Evolutionary conservation across 2,797 vertebrate species (phyloP).

Genomic region (Tragopan temminckii): DNA sequence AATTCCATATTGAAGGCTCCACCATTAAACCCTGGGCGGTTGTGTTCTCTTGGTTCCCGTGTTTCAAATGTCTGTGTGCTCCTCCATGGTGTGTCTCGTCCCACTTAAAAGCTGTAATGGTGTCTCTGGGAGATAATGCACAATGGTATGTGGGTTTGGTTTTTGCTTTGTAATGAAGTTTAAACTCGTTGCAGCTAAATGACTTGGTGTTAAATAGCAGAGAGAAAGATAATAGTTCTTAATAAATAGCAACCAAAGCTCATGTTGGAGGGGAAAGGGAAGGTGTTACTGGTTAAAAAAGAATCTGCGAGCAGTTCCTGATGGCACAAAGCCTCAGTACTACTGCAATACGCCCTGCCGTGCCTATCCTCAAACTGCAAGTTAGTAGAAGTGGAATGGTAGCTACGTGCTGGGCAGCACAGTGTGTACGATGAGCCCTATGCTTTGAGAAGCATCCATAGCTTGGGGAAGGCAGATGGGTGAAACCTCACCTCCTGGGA

Average conservation of each 20-base stretch:
- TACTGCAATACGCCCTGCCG: background rate
- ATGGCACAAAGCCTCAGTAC: background rate
- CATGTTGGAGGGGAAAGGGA: background rate
- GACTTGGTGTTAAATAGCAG: background rate
- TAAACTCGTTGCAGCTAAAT: background rate
- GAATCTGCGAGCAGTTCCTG: background rate
- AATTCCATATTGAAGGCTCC: slow-evolving; percentile 33
- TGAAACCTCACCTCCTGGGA: background rate
- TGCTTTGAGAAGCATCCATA: background rate
- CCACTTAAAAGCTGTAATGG: slow-evolving; percentile 5
- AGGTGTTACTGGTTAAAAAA: slow-evolving; percentile 1
- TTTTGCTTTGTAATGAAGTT: slow-evolving; percentile 7
- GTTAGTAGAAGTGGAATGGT: background rate
- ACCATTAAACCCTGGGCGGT: background rate
- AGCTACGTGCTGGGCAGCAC: background rate
- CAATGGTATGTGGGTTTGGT: background rate
- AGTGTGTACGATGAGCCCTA: background rate
- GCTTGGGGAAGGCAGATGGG: background rate
- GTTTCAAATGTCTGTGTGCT: background rate
- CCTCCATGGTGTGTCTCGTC: background rate
- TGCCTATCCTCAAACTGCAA: background rate
- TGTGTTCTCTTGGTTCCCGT: background rate
- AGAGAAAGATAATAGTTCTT: background rate
- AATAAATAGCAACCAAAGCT: background rate
- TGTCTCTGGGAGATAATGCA: background rate